phyloP scores from a whole-genome alignment of 2,797 vertebrate species.

The Pseudomugil gertrudae region DNA sequence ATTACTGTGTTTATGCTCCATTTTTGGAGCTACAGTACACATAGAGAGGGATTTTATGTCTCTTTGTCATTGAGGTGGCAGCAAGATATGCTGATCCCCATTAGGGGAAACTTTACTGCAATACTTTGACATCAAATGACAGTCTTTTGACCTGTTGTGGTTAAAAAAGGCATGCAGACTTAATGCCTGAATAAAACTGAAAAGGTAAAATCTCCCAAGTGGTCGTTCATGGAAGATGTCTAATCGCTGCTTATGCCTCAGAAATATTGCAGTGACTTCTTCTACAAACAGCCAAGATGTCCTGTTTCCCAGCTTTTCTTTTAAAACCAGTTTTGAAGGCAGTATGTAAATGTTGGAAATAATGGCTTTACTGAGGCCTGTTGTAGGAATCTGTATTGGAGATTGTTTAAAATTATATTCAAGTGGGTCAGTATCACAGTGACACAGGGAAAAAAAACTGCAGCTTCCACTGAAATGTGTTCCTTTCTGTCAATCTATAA shows the following conservation, averaged over 20 bases:
- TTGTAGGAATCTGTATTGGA: too few species aligned
- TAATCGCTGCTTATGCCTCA: conserved; percentile 7
- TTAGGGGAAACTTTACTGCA: conserved; percentile 30
- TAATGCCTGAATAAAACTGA: conserved; percentile 23
- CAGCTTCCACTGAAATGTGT: too few species aligned
- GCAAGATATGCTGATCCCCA: conserved; percentile 30
- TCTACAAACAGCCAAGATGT: too few species aligned
- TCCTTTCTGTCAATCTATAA: too few species aligned
- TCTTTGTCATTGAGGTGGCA: conserved; percentile 16
- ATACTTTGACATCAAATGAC: conserved; percentile 41
- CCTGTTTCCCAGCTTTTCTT: too few species aligned
- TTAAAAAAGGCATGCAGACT: conserved; percentile 1
- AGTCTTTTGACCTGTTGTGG: conserved; percentile 9
- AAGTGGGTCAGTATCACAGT: too few species aligned
- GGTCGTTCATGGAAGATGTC: conserved; percentile 15
- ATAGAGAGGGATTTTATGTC: conserved; percentile 25
- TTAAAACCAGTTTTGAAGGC: too few species aligned
- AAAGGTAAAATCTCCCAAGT: conserved; percentile 18
- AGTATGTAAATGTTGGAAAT: too few species aligned
- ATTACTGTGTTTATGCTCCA: background rate
- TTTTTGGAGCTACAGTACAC: background rate
- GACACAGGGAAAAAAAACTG: too few species aligned
- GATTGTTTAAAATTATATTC: too few species aligned
- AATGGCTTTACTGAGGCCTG: too few species aligned
- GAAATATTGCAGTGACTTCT: too few species aligned